These are phyloP conservation scores for Tachycineta bicolor DNA, from an alignment of 2,113 vertebrate species.

Conservation along the genomic window DNA sequence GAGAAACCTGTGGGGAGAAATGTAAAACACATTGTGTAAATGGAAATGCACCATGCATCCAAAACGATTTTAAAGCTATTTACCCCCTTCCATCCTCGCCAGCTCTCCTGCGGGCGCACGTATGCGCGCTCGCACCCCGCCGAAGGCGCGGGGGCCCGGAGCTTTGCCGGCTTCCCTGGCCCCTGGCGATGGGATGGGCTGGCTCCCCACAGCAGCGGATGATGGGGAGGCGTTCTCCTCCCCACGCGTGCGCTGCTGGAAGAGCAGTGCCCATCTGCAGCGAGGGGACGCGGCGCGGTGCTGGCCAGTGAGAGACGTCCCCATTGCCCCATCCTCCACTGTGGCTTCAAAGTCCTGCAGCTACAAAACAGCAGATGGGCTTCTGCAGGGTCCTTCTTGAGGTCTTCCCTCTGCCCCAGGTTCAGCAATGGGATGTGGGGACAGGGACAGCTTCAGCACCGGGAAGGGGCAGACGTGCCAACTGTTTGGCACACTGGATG, in stretches of 20 bases:
- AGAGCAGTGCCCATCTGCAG: background rate
- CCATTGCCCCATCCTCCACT: rapidly evolving
- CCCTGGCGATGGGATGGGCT: background rate
- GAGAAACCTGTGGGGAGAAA: slow-evolving; percentile 79
- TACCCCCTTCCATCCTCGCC: slow-evolving; percentile 23
- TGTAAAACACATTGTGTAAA: slow-evolving; percentile 77
- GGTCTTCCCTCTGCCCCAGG: background rate
- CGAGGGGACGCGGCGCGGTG: background rate
- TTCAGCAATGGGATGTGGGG: background rate
- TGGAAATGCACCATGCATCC: slow-evolving; percentile 62
- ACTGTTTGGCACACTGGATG: background rate
- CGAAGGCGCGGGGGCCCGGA: background rate
- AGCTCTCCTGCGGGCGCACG: background rate
- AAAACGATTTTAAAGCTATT: slow-evolving; percentile 31
- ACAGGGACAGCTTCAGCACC: background rate
- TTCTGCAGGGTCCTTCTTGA: background rate
- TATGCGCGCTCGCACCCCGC: background rate
- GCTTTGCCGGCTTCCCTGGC: background rate
- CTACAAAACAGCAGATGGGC: background rate
- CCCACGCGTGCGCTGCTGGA: background rate
- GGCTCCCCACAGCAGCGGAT: background rate
- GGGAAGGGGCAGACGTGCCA: background rate
- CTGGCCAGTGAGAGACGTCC: background rate
- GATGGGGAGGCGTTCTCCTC: background rate
- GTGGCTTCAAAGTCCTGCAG: background rate